Base-by-base conservation (phyloP, 2,113 vertebrate species). In the Gobius niger region DNA sequence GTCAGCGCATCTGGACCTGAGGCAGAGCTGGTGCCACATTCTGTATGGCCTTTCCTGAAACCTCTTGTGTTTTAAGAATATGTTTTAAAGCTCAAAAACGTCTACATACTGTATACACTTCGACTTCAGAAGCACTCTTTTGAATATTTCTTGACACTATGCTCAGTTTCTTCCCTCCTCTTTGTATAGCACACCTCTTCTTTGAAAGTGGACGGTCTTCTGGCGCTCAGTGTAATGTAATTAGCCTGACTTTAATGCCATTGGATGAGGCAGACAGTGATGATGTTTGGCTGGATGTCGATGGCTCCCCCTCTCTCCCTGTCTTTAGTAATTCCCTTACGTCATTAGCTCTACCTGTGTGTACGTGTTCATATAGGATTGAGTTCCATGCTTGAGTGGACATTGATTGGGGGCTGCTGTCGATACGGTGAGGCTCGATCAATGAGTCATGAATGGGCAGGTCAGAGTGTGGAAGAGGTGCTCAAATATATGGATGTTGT, bases 251-350 rank as follows among this genome's bases (percentile, higher is more conserved):
- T 66, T 75, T 70, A 54, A 67, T 67, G 47, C 63, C 15, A 51
- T 64, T 70, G 61, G 44, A 56, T 59, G 57, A 13, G 14, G 19
- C 12, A 61, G 57, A 19, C 2, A 6, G 47, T 24, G 0, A 10
- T 70, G 51, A 10, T 53, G 59, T 67, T 60, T 60, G 53, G 14
- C 16, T 46, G 53, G 18, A 47, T 60, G 57, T 59, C 53, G 15
- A 53, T 65, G 42, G 61, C 65, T 41, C 51, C 1, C 1, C 52
- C 49, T 67, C 52, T 70, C 34, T 40, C 18, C 63, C 40, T 65
- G 65, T 65, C 67, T 0, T 53, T 76, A 68, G 72, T 78, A 81
- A 81, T 63, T 57, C 72, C 52, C 47, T 78, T 61, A 74, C 61
- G 50, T 44, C 50, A 49, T 63, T 71, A 65, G 77, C 49, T 68